A percentile compares a stretch with the other conserved stretches of the same genome.
phyloP scores from a whole-genome alignment of 2,113 vertebrate species.

The Pipra filicauda region DNA sequence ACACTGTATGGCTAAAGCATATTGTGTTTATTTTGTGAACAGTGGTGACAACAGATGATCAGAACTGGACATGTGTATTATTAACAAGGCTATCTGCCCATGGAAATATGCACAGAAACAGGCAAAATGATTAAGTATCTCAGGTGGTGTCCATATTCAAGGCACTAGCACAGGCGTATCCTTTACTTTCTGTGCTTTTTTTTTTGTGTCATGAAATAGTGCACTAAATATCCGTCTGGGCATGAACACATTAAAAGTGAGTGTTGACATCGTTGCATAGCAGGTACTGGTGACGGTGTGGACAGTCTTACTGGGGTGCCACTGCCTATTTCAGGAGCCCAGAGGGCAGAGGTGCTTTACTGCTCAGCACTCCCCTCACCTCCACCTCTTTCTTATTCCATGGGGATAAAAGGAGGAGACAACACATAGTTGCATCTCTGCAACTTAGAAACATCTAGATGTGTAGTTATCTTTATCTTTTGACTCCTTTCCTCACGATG shows the following conservation, averaged over 20 bases:
- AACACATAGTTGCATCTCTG: not conserved
- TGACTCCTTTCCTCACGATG: not conserved
- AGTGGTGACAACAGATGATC: not conserved
- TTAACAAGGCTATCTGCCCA: not conserved
- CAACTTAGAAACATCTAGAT: not conserved
- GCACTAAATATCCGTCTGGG: not conserved
- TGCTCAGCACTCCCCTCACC: not conserved
- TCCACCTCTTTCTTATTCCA: not conserved
- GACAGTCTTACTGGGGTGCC: not conserved
- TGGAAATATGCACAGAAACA: not conserved
- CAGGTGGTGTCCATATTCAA: not conserved
- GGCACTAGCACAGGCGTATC: not conserved
- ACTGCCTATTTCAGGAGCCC: not conserved
- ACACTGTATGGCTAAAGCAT: not conserved
- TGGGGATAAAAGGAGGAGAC: not conserved
- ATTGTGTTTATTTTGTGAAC: not conserved
- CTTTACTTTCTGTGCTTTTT: not conserved
- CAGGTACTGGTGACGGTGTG: not conserved
- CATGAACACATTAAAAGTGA: not conserved
- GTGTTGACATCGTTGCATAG: rapidly evolving
- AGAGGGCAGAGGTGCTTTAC: not conserved
- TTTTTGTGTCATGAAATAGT: not conserved
- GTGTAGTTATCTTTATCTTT: not conserved
- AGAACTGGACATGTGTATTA: not conserved
- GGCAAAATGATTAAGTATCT: not conserved